Percentiles rank a stretch among this genome's conserved stretches.
These are phyloP conservation scores for Neosilurus mollespiculum DNA, from an alignment of 2,797 vertebrate genomes.

Conservation along the genomic window DNA sequence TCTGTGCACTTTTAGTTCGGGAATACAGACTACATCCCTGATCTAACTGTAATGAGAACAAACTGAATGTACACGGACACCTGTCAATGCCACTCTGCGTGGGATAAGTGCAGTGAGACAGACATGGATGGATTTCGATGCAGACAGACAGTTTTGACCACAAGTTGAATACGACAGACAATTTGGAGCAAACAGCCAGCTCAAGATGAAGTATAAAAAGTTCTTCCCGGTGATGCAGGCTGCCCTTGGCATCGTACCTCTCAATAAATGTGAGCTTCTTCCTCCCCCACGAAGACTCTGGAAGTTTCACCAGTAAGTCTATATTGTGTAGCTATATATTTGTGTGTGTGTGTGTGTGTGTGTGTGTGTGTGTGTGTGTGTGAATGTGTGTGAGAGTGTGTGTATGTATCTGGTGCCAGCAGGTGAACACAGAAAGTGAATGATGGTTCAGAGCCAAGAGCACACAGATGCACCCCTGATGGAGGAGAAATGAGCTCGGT, in stretches of 20 bases:
- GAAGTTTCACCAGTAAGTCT: constrained; percentile 83
- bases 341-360: not conserved
- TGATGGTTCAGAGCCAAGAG: constrained; percentile 26
- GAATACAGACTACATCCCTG: not conserved
- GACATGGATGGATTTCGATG: not conserved
- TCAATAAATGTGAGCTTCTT: constrained; percentile 89
- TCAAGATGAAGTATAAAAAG: constrained; percentile 88
- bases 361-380: not conserved
- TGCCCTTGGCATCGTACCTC: constrained; percentile 84
- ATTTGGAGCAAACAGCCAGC: not conserved
- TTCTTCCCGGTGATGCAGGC: constrained; percentile 87
- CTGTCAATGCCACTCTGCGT: not conserved
- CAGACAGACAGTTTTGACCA: not conserved
- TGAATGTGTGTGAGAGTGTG: constrained; percentile 1
- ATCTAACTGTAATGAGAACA: not conserved
- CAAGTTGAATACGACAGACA: not conserved
- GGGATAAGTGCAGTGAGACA: not conserved
- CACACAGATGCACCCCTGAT: constrained; percentile 31
- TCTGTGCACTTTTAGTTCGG: constrained; percentile 30
- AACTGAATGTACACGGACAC: not conserved
- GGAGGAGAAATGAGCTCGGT: constrained; percentile 24
- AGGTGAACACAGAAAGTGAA: constrained; percentile 26
- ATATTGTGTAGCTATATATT: constrained; percentile 4
- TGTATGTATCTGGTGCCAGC: constrained; percentile 16
- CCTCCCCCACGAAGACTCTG: constrained; percentile 84